Conservation (phyloP, 1,140 invertebrate species). For the Drosophila sp. region DNA sequence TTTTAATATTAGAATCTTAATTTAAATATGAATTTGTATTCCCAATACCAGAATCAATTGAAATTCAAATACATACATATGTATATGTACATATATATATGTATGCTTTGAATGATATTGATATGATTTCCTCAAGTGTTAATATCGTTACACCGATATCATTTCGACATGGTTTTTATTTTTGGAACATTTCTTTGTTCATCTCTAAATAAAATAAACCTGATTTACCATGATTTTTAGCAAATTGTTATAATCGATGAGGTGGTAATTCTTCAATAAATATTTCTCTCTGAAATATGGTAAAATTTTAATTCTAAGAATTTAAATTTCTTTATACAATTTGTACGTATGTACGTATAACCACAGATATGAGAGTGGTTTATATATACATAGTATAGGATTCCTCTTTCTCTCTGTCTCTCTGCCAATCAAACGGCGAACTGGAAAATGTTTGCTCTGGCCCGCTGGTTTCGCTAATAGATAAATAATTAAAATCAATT, state of each 20-base stretch:
- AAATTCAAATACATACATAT: too few species aligned
- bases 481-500: constrained; percentile 82
- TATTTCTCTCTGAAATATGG: neutral
- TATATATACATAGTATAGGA: neutral
- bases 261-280: too few species aligned
- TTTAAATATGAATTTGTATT: too few species aligned
- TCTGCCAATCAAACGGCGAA: constrained; percentile 6
- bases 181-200: neutral
- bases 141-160: neutral
- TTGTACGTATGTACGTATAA: neutral
- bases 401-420: constrained; percentile 5
- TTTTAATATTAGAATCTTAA: too few species aligned
- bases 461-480: constrained; percentile 65
- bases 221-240: too few species aligned
- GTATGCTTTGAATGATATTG: too few species aligned
- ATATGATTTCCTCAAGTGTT: neutral
- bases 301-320: neutral
- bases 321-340: neutral
- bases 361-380: neutral
- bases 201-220: too few species aligned
- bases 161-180: neutral
- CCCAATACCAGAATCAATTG: too few species aligned
- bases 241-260: neutral
- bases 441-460: constrained; percentile 1
- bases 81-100: too few species aligned